Conservation (phyloP, 2,888 invertebrate species). For the Selenia dentaria region DNA sequence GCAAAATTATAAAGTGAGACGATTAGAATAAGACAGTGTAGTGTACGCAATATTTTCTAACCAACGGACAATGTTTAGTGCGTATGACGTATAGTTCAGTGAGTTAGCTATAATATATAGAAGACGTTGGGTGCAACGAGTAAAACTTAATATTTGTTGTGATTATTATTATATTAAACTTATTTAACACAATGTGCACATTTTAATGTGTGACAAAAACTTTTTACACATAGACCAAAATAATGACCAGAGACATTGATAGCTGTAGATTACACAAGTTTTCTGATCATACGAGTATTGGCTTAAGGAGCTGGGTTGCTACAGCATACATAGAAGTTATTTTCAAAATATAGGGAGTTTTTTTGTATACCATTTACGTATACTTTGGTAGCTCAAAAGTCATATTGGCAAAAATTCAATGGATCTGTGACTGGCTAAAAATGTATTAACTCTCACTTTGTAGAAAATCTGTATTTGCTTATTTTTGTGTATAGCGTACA, state of each 20-base stretch:
- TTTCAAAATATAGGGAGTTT: too few species aligned
- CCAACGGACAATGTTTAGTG: not conserved
- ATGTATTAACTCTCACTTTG: too few species aligned
- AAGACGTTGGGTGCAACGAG: constrained; percentile 15
- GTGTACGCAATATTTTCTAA: not conserved
- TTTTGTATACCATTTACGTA: too few species aligned
- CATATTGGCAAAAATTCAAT: too few species aligned
- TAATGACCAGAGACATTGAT: not conserved
- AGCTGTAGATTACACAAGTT: not conserved
- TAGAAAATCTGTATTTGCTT: too few species aligned
- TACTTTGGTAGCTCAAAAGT: too few species aligned
- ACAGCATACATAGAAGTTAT: too few species aligned
- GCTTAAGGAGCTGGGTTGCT: too few species aligned
- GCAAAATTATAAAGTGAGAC: not conserved
- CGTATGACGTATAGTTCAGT: constrained; percentile 9
- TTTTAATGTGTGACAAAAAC: constrained; percentile 3
- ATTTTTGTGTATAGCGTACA: too few species aligned
- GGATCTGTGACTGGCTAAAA: too few species aligned
- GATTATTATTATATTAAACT: constrained; percentile 37
- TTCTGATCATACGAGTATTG: too few species aligned
- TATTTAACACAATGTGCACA: constrained; percentile 9
- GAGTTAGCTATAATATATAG: constrained; percentile 4
- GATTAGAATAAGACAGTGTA: not conserved
- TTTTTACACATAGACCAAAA: not conserved
- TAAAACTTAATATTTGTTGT: constrained; percentile 37